Conservation (phyloP, 1,140 invertebrate species). For the Helicoverpa zea region DNA sequence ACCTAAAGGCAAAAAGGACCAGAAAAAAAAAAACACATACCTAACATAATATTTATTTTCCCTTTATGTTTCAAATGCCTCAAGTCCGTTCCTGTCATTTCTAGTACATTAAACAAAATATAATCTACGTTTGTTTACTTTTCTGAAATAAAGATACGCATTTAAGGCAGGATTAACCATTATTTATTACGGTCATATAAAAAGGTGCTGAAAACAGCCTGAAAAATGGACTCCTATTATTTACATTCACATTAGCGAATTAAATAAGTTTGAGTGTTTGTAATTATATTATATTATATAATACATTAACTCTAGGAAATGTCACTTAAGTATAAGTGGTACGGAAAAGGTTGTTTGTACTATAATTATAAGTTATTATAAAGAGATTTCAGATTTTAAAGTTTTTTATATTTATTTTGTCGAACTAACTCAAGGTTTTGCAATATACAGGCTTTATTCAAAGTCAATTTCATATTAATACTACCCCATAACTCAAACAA, state of each 20-base stretch:
- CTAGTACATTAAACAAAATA: slow-evolving; percentile 36
- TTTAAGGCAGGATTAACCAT: slow-evolving; percentile 51
- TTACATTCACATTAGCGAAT: slow-evolving; percentile 42
- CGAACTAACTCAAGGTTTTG: no score
- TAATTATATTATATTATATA: no score
- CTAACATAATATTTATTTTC: not conserved
- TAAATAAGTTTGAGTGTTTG: slow-evolving; percentile 34
- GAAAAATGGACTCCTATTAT: slow-evolving; percentile 38
- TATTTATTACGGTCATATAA: slow-evolving; percentile 57
- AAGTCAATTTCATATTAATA: not conserved
- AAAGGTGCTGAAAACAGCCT: slow-evolving; percentile 53
- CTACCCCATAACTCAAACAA: not conserved
- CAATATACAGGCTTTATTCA: no score
- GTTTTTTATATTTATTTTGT: not conserved
- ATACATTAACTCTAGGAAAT: not conserved
- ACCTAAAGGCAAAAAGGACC: not conserved
- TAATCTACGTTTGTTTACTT: slow-evolving; percentile 43
- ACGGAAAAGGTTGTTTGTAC: no score
- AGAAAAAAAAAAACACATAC: not conserved
- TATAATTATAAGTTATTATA: no score
- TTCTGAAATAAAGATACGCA: slow-evolving; percentile 48
- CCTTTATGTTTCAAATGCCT: not conserved
- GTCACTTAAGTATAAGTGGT: not conserved
- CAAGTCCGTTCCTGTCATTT: slow-evolving; percentile 9
- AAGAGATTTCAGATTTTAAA: not conserved